Conservation (phyloP, 1,140 invertebrate genomes). For the Cydia splendana region DNA sequence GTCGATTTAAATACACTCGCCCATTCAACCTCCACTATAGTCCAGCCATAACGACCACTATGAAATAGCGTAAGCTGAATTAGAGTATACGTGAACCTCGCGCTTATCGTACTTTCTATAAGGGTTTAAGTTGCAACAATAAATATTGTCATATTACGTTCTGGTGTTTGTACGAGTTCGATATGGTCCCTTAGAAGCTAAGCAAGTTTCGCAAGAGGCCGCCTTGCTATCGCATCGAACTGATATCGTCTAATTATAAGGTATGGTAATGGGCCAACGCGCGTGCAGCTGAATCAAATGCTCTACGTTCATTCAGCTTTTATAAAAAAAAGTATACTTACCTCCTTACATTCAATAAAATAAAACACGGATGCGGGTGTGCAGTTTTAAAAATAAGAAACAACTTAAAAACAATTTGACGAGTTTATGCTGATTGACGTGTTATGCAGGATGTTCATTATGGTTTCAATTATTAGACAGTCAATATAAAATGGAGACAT, state of each 20-base stretch:
- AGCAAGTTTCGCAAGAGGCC: slow-evolving; percentile 73
- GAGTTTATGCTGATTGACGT: slow-evolving; percentile 16
- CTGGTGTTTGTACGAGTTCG: slow-evolving; percentile 45
- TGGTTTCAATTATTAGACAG: slow-evolving; percentile 23
- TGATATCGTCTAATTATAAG: slow-evolving; percentile 78
- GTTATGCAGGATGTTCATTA: slow-evolving; percentile 30
- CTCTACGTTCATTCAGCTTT: slow-evolving; percentile 50
- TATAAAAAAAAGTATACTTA: slow-evolving; percentile 22
- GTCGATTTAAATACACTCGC: neutral
- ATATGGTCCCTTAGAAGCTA: slow-evolving; percentile 74
- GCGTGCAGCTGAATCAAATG: slow-evolving; percentile 59
- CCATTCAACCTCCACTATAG: neutral
- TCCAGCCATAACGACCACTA: neutral
- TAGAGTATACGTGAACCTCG: slow-evolving; percentile 46
- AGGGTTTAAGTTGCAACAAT: slow-evolving; percentile 35
- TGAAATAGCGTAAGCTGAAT: slow-evolving; percentile 1
- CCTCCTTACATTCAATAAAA: slow-evolving; percentile 2
- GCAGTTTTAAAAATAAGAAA: slow-evolving; percentile 11
- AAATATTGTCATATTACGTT: slow-evolving; percentile 39
- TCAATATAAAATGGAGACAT: slow-evolving; percentile 25
- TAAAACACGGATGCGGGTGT: neutral
- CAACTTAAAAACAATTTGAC: neutral
- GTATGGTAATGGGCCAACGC: slow-evolving; percentile 62
- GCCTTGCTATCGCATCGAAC: slow-evolving; percentile 75
- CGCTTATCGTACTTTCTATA: slow-evolving; percentile 34